Conservation (phyloP, 2,113 vertebrate species). For the Neoarius graeffei region DNA sequence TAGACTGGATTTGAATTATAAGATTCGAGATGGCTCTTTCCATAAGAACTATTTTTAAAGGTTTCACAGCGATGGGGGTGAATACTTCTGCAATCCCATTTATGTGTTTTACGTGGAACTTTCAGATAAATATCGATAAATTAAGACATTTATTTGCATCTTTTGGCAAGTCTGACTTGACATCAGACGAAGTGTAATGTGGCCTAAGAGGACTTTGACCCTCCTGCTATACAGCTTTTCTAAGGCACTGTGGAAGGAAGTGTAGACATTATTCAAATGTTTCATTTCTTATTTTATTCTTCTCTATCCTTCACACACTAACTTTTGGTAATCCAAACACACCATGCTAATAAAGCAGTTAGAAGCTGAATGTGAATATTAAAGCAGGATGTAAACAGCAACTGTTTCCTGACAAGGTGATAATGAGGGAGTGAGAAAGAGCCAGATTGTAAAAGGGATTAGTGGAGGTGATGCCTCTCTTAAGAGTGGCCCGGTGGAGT, state of each 20-base stretch:
- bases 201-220: background rate
- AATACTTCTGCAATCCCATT: background rate
- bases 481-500: background rate
- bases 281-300: background rate
- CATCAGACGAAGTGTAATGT: background rate
- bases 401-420: constrained; percentile 53
- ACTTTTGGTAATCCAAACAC: background rate
- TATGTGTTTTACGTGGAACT: background rate
- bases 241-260: background rate
- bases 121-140: background rate
- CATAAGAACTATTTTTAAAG: background rate
- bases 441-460: constrained; percentile 36
- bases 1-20: background rate
- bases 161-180: background rate
- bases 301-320: background rate
- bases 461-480: background rate
- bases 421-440: constrained; percentile 65
- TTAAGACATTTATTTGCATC: background rate
- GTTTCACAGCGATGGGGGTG: background rate
- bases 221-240: background rate
- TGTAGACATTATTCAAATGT: background rate
- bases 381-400: background rate
- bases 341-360: background rate
- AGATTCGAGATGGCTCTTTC: background rate
- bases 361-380: background rate